phyloP scores from a whole-genome alignment of 2,797 vertebrate genomes.

The Sebastes glaucus region DNA sequence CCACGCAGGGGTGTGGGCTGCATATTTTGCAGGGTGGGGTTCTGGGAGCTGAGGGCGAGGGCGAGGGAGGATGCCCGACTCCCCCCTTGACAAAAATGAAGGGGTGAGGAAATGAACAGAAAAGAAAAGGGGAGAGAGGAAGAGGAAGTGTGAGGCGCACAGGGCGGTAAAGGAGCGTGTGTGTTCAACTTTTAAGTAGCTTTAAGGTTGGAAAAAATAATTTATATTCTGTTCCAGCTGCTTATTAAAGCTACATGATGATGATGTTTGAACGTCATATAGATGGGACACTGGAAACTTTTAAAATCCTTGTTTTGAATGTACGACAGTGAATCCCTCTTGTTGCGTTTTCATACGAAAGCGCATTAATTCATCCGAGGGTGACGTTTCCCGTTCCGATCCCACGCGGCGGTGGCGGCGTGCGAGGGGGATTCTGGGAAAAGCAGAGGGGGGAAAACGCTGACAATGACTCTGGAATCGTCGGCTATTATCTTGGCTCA shows the following conservation, averaged over 20 bases:
- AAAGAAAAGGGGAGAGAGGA: neutral
- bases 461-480: conserved; percentile 80
- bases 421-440: conserved; percentile 72
- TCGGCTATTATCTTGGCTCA: conserved; percentile 80
- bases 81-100: neutral
- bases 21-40: conserved; percentile 62
- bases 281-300: neutral
- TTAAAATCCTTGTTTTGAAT: conserved; percentile 12
- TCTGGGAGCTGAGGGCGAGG: conserved; percentile 12
- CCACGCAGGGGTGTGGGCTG: conserved; percentile 62
- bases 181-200: neutral
- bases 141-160: neutral
- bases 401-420: conserved; percentile 20
- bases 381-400: conserved; percentile 50
- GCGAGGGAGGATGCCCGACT: neutral
- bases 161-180: neutral
- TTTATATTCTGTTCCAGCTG: neutral
- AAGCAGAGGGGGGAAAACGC: conserved; percentile 50
- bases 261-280: neutral
- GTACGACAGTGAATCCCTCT: neutral
- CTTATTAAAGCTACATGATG: conserved; percentile 12
- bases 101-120: neutral
- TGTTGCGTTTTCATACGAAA: conserved; percentile 28
- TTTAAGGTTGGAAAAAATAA: neutral
- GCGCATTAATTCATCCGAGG: conserved; percentile 37